A percentile compares a stretch with the other conserved stretches of the same genome.
These are phyloP conservation scores for Ochropleura leucogaster DNA, from an alignment of 2,888 invertebrate species.

Conservation along the genomic window DNA sequence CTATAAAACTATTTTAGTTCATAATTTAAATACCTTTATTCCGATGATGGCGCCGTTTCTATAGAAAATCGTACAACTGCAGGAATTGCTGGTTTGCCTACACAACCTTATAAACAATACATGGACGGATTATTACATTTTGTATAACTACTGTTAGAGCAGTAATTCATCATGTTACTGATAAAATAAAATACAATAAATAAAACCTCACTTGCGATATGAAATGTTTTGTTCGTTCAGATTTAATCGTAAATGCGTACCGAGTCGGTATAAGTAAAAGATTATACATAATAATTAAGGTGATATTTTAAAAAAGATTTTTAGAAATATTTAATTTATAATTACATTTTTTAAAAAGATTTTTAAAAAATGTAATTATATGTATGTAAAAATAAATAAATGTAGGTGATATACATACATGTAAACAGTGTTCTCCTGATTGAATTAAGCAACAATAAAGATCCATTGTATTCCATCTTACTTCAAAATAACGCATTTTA, in stretches of 20 bases:
- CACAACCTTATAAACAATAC: constrained; percentile 45
- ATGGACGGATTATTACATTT: constrained; percentile 58
- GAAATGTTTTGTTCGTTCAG: constrained; percentile 53
- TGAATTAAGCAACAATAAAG: constrained; percentile 1
- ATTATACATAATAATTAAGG: constrained; percentile 15
- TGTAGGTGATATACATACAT: no score
- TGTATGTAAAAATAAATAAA: no score
- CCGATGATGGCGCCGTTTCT: constrained; percentile 57
- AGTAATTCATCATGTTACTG: constrained; percentile 44
- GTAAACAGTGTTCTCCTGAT: background rate
- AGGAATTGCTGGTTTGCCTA: constrained; percentile 45
- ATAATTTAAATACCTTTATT: constrained; percentile 63
- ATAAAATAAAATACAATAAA: constrained; percentile 45
- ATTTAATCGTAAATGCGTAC: constrained; percentile 33
- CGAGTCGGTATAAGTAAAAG: constrained; percentile 1
- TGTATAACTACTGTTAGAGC: constrained; percentile 22
- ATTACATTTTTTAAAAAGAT: no score
- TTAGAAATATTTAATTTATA: no score
- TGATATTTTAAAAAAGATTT: no score
- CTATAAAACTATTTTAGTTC: constrained; percentile 54
- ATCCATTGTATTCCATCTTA: background rate
- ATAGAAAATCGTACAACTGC: constrained; percentile 47
- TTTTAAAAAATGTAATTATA: no score
- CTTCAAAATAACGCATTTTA: background rate
- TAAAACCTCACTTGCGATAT: constrained; percentile 47